Conservation (phyloP, 2,797 vertebrate species). For the Aythya fuligula region DNA sequence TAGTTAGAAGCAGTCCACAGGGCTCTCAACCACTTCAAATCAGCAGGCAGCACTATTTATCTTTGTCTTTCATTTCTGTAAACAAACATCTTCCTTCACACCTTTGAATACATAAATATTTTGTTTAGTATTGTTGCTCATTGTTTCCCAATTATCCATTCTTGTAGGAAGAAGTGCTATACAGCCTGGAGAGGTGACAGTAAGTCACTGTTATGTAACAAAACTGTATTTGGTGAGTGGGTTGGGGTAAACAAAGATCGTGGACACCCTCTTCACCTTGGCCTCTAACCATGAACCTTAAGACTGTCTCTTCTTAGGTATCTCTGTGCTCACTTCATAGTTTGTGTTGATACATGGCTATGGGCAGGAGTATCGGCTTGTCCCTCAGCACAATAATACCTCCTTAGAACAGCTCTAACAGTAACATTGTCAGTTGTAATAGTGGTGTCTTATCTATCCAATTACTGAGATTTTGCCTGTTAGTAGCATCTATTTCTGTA, state of each 20-base stretch:
- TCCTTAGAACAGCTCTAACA: neutral
- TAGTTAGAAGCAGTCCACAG: constrained; percentile 5
- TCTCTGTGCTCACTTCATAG: neutral
- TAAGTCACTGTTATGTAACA: neutral
- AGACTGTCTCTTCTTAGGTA: neutral
- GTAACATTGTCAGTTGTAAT: neutral
- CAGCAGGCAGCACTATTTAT: constrained; percentile 53
- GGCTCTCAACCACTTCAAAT: constrained; percentile 3
- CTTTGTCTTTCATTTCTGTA: constrained; percentile 52
- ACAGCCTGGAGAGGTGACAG: neutral
- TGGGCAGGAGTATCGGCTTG: neutral
- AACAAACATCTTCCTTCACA: constrained; percentile 37
- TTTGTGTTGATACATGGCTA: neutral
- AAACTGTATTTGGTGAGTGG: neutral
- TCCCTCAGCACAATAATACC: neutral
- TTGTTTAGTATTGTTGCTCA: neutral
- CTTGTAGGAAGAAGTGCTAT: neutral
- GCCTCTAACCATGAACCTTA: neutral
- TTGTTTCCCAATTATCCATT: neutral
- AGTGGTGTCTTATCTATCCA: neutral
- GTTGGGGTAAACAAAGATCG: neutral
- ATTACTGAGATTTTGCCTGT: neutral
- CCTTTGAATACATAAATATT: constrained; percentile 18
- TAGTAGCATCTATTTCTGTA: neutral
- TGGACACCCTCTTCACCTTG: neutral